These are phyloP conservation scores for Ceyx cyanopectus DNA, from an alignment of 2,113 vertebrate genomes.

Conservation along the genomic window DNA sequence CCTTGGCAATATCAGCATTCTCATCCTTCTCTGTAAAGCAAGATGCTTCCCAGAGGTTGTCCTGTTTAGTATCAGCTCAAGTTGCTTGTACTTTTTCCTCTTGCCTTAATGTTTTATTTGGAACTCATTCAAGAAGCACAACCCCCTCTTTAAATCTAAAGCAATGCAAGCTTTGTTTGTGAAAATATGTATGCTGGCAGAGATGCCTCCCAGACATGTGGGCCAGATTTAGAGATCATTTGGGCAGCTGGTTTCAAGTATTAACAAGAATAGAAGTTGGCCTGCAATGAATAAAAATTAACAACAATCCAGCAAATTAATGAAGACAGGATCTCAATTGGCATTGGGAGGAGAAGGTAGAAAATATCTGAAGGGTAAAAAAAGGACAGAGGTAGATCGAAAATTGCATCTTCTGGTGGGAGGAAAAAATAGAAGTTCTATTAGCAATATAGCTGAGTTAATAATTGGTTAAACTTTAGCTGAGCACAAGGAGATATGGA, in stretches of 20 bases:
- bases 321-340: not conserved
- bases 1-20: not conserved
- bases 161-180: constrained; percentile 42
- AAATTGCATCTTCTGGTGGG: not conserved
- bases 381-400: not conserved
- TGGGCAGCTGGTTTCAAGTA: constrained; percentile 18
- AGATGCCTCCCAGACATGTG: not conserved
- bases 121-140: constrained; percentile 28
- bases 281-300: not conserved
- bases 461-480: not conserved
- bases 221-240: not conserved
- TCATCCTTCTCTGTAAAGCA: not conserved
- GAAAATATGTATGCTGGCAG: constrained; percentile 13
- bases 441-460: not conserved
- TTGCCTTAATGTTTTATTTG: constrained; percentile 39
- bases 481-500: not conserved
- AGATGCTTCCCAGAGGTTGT: constrained; percentile 43
- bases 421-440: not conserved
- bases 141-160: not conserved
- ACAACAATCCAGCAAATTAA: not conserved
- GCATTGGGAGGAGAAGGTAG: not conserved
- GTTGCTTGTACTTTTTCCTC: constrained; percentile 15
- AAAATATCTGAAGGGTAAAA: not conserved
- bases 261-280: constrained; percentile 4
- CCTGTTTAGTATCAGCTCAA: constrained; percentile 53